Evolutionary conservation across 1,140 invertebrate genomes (phyloP), one percentile per base, ranked within the genome.

Genomic region (Lerema accius): DNA sequence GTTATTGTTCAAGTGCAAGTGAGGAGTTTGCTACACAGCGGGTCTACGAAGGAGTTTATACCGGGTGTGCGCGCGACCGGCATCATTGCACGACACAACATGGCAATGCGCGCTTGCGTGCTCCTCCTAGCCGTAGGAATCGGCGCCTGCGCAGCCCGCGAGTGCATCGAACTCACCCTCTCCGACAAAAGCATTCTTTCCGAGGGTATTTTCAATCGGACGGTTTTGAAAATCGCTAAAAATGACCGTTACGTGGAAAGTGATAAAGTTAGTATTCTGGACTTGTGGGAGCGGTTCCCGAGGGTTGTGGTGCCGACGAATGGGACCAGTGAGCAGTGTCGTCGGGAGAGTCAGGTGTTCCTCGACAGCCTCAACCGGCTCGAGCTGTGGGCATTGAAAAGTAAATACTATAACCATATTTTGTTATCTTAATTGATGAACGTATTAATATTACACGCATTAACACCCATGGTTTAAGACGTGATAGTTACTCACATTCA

Each of bases 351-450:
- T 53, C 76, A 80, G 37, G 66, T 80, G 15, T 91, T 88, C 23
- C 46, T 91, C 16, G 73, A 89, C 19, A 89, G 91, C 42, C 63
- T 93, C 13, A 78, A 91, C 9, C 76, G 88, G 4, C 77, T 93
- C 60, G 89, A 93, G 65, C 56, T 93, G 15, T 94, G 93, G 93
- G 93, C 93, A 2, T 56, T 94, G 13, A 92, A 93, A 91, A 94
- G 93, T 94, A 91, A 87, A 51, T 79, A 37, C 35, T 37, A 37
- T 32, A 7, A 23, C 6, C 28, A 32, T 10, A 32, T 32, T 4
- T 32, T 32, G n/a, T n/a, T n/a, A n/a, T n/a, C n/a, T n/a, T n/a
- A n/a, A n/a, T n/a, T n/a, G n/a, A n/a, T n/a, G n/a, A n/a, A n/a
- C n/a, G n/a, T n/a, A n/a, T n/a, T n/a, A n/a, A n/a, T n/a, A n/a